A percentile compares a stretch with the other conserved stretches of the same genome.
Conservation (phyloP, 2,888 invertebrate genomes). For the Sphecodes monilicornis region DNA sequence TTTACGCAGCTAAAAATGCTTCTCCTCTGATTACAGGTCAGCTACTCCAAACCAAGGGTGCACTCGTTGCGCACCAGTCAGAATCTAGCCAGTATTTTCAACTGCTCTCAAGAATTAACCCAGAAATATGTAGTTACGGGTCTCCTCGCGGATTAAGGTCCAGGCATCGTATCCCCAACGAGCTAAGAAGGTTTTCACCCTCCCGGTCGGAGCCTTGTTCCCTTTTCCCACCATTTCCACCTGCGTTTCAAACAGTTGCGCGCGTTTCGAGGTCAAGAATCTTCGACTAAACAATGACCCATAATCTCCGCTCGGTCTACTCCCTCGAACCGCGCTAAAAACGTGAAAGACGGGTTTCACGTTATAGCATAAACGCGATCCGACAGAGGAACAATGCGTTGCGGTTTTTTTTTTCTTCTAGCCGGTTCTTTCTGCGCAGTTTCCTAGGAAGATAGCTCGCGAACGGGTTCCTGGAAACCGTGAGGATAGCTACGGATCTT, state of each 20-base stretch:
- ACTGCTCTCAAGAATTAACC: background rate
- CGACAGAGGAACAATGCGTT: conserved; percentile 42
- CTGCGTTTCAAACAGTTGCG: background rate
- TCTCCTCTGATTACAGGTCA: background rate
- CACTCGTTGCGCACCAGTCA: too few species aligned
- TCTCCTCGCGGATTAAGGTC: background rate
- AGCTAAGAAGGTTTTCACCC: conserved; percentile 12
- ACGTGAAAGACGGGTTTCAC: conserved; percentile 31
- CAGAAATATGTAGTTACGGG: background rate
- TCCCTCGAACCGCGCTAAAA: conserved; percentile 34
- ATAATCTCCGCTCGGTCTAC: conserved; percentile 17
- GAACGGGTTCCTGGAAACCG: conserved; percentile 35
- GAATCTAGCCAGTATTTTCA: background rate
- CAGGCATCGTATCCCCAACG: background rate
- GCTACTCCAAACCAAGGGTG: background rate
- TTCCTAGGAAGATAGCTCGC: conserved; percentile 53
- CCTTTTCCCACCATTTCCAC: conserved; percentile 8
- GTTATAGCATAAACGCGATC: conserved; percentile 24
- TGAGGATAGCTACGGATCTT: conserved; percentile 28
- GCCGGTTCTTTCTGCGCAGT: conserved; percentile 4
- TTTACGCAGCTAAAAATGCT: background rate
- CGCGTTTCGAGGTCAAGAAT: conserved; percentile 35
- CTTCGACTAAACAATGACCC: conserved; percentile 48
- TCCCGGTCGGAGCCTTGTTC: background rate
- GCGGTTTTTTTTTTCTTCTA: conserved; percentile 17